Evolutionary conservation across 1,140 invertebrate species (phyloP).

Genomic region (Lepidurus arcticus): DNA sequence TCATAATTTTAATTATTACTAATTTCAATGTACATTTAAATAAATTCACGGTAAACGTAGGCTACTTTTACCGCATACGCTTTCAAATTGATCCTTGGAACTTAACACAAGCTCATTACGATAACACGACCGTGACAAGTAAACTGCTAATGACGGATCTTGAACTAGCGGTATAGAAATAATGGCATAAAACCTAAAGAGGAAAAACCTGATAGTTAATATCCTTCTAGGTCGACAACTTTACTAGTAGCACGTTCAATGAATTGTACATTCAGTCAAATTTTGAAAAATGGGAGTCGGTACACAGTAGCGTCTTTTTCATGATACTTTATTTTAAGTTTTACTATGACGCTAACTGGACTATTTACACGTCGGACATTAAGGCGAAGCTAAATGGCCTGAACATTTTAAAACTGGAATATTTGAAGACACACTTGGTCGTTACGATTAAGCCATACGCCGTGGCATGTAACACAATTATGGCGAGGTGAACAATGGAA

Average conservation of each 20-base stretch:
- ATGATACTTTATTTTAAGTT: background rate
- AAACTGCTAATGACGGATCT: background rate
- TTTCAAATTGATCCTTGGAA: background rate
- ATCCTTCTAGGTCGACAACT: background rate
- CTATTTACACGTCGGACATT: background rate
- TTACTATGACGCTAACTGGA: background rate
- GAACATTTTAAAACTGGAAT: background rate
- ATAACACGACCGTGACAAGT: background rate
- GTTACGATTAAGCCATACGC: background rate
- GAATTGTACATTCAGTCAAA: background rate
- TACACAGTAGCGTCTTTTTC: background rate
- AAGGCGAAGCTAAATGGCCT: background rate
- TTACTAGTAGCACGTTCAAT: background rate
- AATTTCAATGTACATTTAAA: too few relatives aligned
- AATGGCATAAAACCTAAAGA: background rate
- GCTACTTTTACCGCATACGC: background rate
- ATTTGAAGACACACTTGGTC: background rate
- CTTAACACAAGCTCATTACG: background rate
- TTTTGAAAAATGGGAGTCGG: background rate
- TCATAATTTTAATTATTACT: too few relatives aligned
- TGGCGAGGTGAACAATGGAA: too few relatives aligned
- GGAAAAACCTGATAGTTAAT: background rate
- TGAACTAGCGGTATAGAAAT: background rate
- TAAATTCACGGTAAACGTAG: too few relatives aligned
- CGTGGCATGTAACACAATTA: too few relatives aligned